These are phyloP conservation scores for Stenodera caucasica DNA, from an alignment of 2,888 invertebrate genomes.

Conservation along the genomic window DNA sequence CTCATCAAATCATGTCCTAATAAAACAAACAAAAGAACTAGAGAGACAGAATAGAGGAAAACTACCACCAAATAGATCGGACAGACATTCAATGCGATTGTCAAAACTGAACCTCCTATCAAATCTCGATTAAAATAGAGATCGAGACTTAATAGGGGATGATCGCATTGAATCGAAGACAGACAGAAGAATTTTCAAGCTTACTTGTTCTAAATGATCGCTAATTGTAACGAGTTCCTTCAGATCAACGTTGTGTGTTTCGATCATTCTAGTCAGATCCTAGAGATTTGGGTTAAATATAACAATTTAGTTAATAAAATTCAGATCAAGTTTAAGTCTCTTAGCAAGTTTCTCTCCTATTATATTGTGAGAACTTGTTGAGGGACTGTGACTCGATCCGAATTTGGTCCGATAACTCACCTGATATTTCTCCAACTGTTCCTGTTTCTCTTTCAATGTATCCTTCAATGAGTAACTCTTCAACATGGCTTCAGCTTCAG, in stretches of 20 bases:
- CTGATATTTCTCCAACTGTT: constrained; percentile 89
- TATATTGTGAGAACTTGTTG: too few relatives aligned
- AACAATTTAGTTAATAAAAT: constrained; percentile 10
- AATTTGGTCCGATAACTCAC: constrained; percentile 56
- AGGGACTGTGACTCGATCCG: too few relatives aligned
- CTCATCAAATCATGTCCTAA: not conserved
- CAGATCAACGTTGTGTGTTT: constrained; percentile 71
- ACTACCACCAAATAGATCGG: constrained; percentile 27
- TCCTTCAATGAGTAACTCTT: constrained; percentile 84
- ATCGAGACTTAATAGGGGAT: too few relatives aligned
- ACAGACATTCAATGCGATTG: not conserved
- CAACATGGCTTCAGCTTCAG: constrained; percentile 81
- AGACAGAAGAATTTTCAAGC: constrained; percentile 46
- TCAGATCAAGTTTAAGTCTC: constrained; percentile 13
- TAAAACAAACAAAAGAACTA: constrained; percentile 28
- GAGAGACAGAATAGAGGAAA: constrained; percentile 24
- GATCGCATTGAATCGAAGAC: not conserved
- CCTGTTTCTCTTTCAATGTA: constrained; percentile 86
- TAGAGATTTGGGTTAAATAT: constrained; percentile 55
- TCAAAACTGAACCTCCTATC: not conserved
- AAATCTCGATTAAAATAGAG: too few relatives aligned
- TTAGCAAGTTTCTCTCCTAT: too few relatives aligned
- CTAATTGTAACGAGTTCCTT: constrained; percentile 73
- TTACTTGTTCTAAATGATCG: constrained; percentile 85
- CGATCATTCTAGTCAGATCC: constrained; percentile 76